A percentile compares a stretch with the other conserved stretches of the same genome.
phyloP scores from a whole-genome alignment of 2,113 vertebrate species.

The Antechinus flavipes region DNA sequence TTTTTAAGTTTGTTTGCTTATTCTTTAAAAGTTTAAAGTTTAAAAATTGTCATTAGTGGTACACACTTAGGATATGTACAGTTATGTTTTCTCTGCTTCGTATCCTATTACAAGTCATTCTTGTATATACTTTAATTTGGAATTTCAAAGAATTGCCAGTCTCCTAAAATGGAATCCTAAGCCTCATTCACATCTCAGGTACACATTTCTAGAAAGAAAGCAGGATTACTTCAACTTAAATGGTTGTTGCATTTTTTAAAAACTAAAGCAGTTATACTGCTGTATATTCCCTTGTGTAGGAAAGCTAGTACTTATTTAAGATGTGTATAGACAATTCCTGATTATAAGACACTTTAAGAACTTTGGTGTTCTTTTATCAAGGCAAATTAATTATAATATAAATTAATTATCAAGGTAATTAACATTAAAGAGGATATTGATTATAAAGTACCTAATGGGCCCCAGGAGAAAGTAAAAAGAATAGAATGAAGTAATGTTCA shows the following conservation, averaged over 20 bases:
- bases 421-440: too few relatives aligned
- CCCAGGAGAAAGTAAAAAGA: not conserved
- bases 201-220: not conserved
- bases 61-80: slow-evolving; percentile 32
- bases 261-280: not conserved
- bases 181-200: not conserved
- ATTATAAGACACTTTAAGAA: not conserved
- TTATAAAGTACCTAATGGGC: not conserved
- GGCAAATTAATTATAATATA: not conserved
- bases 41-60: not conserved
- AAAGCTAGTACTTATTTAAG: not conserved
- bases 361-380: too few relatives aligned
- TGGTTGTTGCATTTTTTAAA: not conserved
- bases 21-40: not conserved
- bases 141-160: slow-evolving; percentile 6
- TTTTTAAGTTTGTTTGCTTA: slow-evolving; percentile 26
- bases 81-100: slow-evolving; percentile 40
- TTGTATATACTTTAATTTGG: slow-evolving; percentile 19
- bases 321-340: not conserved
- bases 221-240: not conserved
- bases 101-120: slow-evolving; percentile 3
- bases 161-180: not conserved
- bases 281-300: not conserved
- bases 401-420: not conserved
- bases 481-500: not conserved